These are phyloP conservation scores for Drosophila leontia DNA, from an alignment of 1,140 invertebrate species.

Conservation along the genomic window DNA sequence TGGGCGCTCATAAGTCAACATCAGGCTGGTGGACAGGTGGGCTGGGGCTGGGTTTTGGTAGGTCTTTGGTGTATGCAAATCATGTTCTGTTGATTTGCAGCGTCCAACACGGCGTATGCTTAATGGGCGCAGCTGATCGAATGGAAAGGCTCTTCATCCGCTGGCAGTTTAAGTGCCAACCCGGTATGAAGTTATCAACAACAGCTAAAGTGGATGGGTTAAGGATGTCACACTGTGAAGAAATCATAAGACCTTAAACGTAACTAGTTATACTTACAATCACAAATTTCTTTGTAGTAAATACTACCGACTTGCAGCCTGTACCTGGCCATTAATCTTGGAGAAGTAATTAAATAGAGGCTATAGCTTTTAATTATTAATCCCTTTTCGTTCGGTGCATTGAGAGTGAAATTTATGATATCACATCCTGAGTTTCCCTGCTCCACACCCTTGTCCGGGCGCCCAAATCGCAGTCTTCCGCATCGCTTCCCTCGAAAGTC, in stretches of 20 bases:
- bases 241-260: not conserved
- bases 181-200: slow-evolving; percentile 47
- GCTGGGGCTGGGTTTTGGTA: not conserved
- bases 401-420: slow-evolving; percentile 48
- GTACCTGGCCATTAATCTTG: not conserved
- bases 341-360: no score
- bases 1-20: slow-evolving; percentile 59
- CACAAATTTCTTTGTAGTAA: no score
- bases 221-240: not conserved
- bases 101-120: slow-evolving; percentile 64
- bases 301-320: not conserved
- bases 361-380: not conserved
- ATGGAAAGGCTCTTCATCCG: slow-evolving; percentile 41
- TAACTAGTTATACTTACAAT: not conserved
- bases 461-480: not conserved
- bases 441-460: not conserved
- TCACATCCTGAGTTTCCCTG: slow-evolving; percentile 13
- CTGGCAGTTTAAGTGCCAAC: slow-evolving; percentile 64
- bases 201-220: slow-evolving; percentile 13
- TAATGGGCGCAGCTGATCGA: slow-evolving; percentile 60
- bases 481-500: slow-evolving; percentile 34
- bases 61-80: slow-evolving; percentile 38
- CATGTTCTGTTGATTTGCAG: slow-evolving; percentile 37
- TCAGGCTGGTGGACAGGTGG: slow-evolving; percentile 34
- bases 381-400: not conserved